These are phyloP conservation scores for Archilochus colubris DNA, from an alignment of 2,113 vertebrate species.

Conservation along the genomic window DNA sequence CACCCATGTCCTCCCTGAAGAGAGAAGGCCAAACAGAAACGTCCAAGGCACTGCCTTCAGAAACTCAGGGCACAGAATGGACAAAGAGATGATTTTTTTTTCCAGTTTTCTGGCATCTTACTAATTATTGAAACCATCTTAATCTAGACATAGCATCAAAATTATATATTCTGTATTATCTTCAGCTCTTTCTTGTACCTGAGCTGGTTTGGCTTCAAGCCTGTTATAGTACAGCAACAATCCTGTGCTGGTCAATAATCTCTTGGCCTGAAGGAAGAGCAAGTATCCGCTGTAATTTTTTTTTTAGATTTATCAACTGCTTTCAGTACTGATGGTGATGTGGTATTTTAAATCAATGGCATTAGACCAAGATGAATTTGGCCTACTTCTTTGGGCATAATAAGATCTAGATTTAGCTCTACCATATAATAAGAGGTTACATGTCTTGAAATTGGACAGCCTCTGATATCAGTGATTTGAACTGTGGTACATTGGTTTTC, in stretches of 20 bases:
- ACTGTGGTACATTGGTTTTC: neutral
- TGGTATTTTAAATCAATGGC: neutral
- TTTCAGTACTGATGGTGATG: neutral
- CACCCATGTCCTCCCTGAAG: neutral
- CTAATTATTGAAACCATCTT: neutral
- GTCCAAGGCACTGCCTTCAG: neutral
- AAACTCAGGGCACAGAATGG: accelerated
- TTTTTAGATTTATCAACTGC: neutral
- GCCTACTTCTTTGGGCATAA: neutral
- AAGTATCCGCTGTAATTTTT: neutral
- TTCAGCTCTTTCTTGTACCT: neutral
- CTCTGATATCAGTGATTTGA: neutral
- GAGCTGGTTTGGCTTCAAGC: neutral
- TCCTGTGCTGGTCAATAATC: neutral
- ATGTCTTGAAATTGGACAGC: neutral
- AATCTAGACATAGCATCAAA: neutral
- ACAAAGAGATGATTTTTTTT: neutral
- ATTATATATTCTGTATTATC: neutral
- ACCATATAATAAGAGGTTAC: neutral
- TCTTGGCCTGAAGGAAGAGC: neutral
- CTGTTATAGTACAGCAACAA: neutral
- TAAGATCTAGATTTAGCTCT: neutral
- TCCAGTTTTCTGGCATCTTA: neutral
- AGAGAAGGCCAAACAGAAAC: neutral
- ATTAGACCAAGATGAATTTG: neutral